Conservation (phyloP, 2,797 vertebrate species). For the Xenops minutus region DNA sequence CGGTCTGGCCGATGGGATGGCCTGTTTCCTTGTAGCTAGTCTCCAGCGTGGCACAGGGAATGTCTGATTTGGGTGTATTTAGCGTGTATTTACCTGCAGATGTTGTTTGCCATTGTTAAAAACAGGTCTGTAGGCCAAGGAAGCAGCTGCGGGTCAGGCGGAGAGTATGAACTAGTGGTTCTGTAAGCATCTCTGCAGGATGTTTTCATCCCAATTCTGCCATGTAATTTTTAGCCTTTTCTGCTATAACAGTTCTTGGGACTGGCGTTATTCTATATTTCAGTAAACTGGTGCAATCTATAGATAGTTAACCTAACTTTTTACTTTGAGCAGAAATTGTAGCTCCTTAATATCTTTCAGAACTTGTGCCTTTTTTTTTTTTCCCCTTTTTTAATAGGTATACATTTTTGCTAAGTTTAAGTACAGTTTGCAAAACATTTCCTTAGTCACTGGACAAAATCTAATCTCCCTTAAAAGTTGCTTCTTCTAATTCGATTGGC, state of each 20-base stretch:
- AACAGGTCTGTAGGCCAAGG: not conserved
- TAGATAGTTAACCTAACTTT: not conserved
- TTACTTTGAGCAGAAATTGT: not conserved
- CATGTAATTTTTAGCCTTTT: not conserved
- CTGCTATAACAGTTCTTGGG: not conserved
- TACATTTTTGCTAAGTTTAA: not conserved
- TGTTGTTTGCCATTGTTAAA: fast-evolving
- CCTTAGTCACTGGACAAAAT: not conserved
- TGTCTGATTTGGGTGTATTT: not conserved
- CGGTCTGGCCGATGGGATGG: not conserved
- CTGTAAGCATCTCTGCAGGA: not conserved
- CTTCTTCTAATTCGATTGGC: not conserved
- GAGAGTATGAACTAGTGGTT: not conserved
- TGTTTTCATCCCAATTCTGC: not conserved
- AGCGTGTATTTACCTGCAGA: not conserved
- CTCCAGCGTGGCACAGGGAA: fast-evolving
- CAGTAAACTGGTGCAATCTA: not conserved
- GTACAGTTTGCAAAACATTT: not conserved
- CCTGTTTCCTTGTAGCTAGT: fast-evolving
- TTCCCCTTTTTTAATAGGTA: not conserved
- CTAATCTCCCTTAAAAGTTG: not conserved
- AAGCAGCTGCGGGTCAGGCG: not conserved
- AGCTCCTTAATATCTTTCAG: not conserved
- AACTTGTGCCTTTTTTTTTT: not conserved
- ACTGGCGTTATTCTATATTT: not conserved